These are phyloP conservation scores for Sycobia sp. DNA, from an alignment of 1,140 invertebrate species.

Conservation along the genomic window DNA sequence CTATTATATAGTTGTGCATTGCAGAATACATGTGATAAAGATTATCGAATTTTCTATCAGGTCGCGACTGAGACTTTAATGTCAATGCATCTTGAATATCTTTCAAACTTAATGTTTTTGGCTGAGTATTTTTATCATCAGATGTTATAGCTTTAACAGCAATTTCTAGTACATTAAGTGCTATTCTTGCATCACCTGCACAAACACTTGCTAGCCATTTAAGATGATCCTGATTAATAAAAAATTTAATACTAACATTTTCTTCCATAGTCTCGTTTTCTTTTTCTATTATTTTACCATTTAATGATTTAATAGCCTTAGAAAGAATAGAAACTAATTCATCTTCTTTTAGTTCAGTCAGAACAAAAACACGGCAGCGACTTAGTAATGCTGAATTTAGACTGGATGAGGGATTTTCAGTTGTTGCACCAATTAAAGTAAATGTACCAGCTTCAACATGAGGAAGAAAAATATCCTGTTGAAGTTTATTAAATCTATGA, in stretches of 20 bases:
- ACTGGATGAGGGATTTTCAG: constrained; percentile 84
- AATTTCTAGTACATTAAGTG: constrained; percentile 74
- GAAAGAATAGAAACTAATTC: constrained; percentile 68
- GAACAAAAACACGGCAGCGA: constrained; percentile 73
- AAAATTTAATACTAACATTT: constrained; percentile 37
- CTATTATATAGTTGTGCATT: constrained; percentile 79
- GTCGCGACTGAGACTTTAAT: too few relatives aligned
- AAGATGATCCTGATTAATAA: constrained; percentile 67
- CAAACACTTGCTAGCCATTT: constrained; percentile 73
- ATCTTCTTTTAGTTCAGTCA: constrained; percentile 70
- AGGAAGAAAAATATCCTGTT: constrained; percentile 76
- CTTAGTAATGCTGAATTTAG: constrained; percentile 80
- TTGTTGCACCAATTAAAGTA: constrained; percentile 79
- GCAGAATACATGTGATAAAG: constrained; percentile 69
- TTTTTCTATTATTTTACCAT: constrained; percentile 40
- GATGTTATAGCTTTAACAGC: constrained; percentile 62
- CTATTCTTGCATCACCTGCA: constrained; percentile 80
- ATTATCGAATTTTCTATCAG: constrained; percentile 77
- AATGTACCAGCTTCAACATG: constrained; percentile 81
- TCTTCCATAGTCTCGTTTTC: constrained; percentile 35
- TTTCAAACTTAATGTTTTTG: constrained; percentile 60
- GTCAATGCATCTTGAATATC: constrained; percentile 66
- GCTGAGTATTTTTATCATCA: neutral
- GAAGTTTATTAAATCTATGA: constrained; percentile 83
- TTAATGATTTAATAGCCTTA: constrained; percentile 61